Evolutionary conservation across 1,140 invertebrate genomes (phyloP).

Genomic region (Drosophila malerkotliana): DNA sequence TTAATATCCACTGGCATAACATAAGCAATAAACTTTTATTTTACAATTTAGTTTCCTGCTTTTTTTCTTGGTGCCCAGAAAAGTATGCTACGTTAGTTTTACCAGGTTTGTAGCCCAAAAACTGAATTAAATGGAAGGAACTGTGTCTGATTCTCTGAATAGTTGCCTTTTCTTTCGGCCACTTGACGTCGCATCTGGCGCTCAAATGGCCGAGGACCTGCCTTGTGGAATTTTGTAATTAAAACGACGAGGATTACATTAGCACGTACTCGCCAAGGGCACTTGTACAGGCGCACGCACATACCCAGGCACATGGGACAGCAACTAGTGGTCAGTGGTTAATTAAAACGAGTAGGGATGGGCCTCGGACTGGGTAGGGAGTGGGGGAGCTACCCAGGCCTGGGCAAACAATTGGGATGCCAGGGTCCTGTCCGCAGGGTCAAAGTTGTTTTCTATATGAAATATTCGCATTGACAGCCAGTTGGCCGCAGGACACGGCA

Average conservation of each 20-base stretch:
- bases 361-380: background rate
- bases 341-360: constrained; percentile 58
- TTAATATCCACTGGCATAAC: too few species aligned
- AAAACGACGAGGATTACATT: constrained; percentile 75
- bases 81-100: constrained; percentile 67
- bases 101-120: constrained; percentile 43
- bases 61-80: constrained; percentile 9
- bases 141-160: constrained; percentile 28
- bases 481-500: constrained; percentile 52
- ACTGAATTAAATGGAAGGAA: constrained; percentile 68
- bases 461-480: constrained; percentile 61
- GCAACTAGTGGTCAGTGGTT: constrained; percentile 76
- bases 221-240: constrained; percentile 75
- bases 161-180: constrained; percentile 19
- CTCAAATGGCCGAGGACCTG: constrained; percentile 20
- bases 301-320: constrained; percentile 16
- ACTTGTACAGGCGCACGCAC: background rate
- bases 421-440: constrained; percentile 13
- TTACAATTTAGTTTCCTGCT: background rate
- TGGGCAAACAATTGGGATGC: constrained; percentile 41
- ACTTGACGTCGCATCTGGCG: constrained; percentile 44
- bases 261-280: constrained; percentile 58
- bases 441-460: constrained; percentile 59
- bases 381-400: background rate
- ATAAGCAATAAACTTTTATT: background rate